Evolutionary conservation across 2,888 invertebrate genomes (phyloP).

Genomic region (Melipona bicolor): DNA sequence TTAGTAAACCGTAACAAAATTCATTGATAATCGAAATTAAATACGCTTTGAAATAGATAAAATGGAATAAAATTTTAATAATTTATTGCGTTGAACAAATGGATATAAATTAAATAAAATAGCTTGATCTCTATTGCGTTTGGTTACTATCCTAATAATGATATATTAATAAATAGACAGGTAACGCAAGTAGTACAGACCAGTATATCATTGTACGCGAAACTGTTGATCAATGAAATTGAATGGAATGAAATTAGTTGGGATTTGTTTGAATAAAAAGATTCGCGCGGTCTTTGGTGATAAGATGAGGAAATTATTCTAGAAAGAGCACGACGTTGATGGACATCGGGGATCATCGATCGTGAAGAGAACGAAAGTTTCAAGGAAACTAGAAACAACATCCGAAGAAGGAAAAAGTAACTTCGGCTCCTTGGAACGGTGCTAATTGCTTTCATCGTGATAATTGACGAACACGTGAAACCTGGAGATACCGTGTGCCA

Average conservation of each 20-base stretch:
- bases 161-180: not conserved
- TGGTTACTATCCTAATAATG: not conserved
- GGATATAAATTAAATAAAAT: not conserved
- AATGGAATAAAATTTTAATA: too few species aligned
- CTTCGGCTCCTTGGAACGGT: conserved; percentile 38
- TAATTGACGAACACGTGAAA: conserved; percentile 24
- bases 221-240: not conserved
- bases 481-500: not conserved
- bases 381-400: conserved; percentile 32
- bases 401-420: conserved; percentile 44
- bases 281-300: not conserved
- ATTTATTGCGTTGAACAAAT: not conserved
- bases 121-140: not conserved
- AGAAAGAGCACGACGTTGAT: not conserved
- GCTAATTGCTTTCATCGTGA: conserved; percentile 41
- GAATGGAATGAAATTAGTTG: not conserved
- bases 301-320: not conserved
- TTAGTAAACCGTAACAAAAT: too few species aligned
- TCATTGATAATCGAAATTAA: too few species aligned
- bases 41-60: too few species aligned
- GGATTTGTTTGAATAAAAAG: not conserved
- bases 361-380: conserved; percentile 65
- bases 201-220: not conserved
- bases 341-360: conserved; percentile 37
- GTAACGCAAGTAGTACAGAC: not conserved